Evolutionary conservation across 1,140 invertebrate genomes (phyloP).

Genomic region (Drosophila arawakana): DNA sequence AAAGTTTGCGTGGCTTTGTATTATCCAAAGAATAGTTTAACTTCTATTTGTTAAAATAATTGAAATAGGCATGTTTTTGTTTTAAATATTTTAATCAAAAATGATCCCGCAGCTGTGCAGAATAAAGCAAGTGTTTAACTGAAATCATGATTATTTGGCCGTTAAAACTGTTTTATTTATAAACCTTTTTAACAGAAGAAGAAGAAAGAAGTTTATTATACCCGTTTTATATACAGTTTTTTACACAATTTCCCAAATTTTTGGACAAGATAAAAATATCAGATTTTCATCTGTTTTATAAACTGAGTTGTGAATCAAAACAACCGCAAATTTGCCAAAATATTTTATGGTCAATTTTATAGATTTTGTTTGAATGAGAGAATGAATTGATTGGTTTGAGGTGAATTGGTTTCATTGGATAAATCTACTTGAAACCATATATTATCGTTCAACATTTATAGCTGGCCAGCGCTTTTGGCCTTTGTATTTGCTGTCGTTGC

Average conservation of each 20-base stretch:
- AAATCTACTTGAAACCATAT: constrained; percentile 32
- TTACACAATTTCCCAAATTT: background rate
- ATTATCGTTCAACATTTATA: constrained; percentile 28
- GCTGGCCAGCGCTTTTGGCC: constrained; percentile 10
- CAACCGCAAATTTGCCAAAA: constrained; percentile 8
- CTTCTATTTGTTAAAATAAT: no score
- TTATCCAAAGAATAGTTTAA: no score
- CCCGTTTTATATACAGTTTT: no score
- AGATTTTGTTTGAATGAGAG: constrained; percentile 2
- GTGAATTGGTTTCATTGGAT: constrained; percentile 18
- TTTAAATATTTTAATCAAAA: no score
- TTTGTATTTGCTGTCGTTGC: background rate
- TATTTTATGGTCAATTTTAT: constrained; percentile 16
- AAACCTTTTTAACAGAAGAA: no score
- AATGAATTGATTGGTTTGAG: constrained; percentile 8
- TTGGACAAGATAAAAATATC: background rate
- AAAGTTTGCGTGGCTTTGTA: no score
- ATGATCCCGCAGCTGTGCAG: no score
- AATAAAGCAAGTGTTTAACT: no score
- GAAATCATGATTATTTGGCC: no score
- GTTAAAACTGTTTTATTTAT: no score
- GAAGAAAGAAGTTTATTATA: no score
- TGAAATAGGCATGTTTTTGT: no score
- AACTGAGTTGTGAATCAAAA: background rate
- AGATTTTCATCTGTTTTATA: background rate